A percentile compares a stretch with the other conserved stretches of the same genome.
Conservation (phyloP, 1,140 invertebrate species). For the Elysia chlorotica region DNA sequence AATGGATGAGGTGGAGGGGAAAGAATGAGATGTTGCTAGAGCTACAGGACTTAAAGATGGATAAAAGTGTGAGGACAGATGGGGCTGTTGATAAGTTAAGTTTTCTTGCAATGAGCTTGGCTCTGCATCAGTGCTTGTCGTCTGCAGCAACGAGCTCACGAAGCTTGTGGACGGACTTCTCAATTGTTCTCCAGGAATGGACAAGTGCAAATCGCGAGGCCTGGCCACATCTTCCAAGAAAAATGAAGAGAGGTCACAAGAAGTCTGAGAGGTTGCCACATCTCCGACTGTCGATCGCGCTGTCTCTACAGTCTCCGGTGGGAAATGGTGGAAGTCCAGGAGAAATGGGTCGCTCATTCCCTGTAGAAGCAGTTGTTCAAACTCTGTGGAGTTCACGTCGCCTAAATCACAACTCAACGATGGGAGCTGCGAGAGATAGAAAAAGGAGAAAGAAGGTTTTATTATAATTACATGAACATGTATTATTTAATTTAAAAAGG, state of each 20-base stretch:
- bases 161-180: neutral
- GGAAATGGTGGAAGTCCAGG: neutral
- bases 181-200: neutral
- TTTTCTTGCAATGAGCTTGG: too few species aligned
- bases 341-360: neutral
- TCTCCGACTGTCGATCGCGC: neutral
- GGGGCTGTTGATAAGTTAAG: too few species aligned
- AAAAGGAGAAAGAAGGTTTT: neutral
- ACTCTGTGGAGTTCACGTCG: constrained; percentile 17
- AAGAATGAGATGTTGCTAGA: too few species aligned
- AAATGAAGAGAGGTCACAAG: constrained; percentile 12
- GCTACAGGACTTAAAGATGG: too few species aligned
- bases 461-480: neutral
- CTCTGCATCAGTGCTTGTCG: too few species aligned
- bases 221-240: constrained; percentile 5
- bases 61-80: too few species aligned
- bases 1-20: neutral
- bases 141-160: too few species aligned
- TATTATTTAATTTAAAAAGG: neutral
- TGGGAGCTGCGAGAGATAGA: constrained; percentile 10
- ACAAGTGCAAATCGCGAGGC: constrained; percentile 1
- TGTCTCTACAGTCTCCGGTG: too few species aligned
- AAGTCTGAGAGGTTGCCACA: neutral
- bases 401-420: constrained; percentile 16
- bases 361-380: constrained; percentile 15